Base-by-base conservation (phyloP, 2,113 vertebrate species). In the Barnardius zonarius region DNA sequence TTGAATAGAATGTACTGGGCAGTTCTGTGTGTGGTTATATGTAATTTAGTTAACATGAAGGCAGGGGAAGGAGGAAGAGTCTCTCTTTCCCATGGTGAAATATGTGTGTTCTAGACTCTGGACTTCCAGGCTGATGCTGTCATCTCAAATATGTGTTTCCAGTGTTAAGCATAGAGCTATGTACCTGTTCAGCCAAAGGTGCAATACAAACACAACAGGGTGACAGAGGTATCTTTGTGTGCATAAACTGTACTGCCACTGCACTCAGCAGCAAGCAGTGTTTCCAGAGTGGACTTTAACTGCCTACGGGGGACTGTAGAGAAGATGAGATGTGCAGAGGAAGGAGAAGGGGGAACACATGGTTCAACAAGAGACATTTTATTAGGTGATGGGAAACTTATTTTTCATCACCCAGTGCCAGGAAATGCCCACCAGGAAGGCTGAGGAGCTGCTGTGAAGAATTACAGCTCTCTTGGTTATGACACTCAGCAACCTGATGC, bases 51-150 rank as follows among this genome's bases (percentile, higher is more conserved):
- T 70, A 70, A 84, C 77, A 79, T 22, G 19, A 33, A 43, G 22
- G 7, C 0, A 0, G 11, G 13, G 10, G 7, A 63, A 3, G 23
- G 17, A 23, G 7, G 5, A 5, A 27, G 48, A 17, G 8, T n/a
- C 12, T 11, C 0, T 73, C 39, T 54, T 89, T 66, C 24, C 22
- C 14, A 19, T 41, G 30, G 11, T 85, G 13, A 76, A 81, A 59
- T 54, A 35, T 3, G 4, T 63, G 13, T 48, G 5, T 73, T 83
- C 22, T 25, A 10, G 30, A 66, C 22, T 39, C 43, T 43, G 41
- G 41, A 25, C 54, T 81, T 77, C 13, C 27, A 57, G 46, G 28
- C 54, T 80, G 64, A 37, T 0, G 1, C 37, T 52, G 33, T 44
- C 3, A 5, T 44, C 66, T 69, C 41, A 77, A 7, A 16, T 24